Evolutionary conservation across 2,113 vertebrate genomes (phyloP).

Genomic region (Neomonachus schauinslandi): DNA sequence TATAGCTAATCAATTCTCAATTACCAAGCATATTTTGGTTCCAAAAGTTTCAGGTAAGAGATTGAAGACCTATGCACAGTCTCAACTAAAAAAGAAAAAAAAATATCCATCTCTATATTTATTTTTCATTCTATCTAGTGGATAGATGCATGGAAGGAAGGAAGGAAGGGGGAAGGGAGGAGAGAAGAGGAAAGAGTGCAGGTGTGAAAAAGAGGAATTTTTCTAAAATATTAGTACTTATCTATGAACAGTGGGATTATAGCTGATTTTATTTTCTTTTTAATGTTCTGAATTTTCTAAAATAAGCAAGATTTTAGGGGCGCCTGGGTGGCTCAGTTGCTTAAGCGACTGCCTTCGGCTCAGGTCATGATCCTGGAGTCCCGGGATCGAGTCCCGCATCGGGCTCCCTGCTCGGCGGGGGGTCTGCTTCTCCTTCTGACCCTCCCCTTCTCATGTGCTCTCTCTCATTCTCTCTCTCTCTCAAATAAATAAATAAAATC

Average conservation of each 20-base stretch:
- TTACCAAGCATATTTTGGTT: neutral
- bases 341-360: no score
- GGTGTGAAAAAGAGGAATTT: neutral
- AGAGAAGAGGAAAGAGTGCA: neutral
- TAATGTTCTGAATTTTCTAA: neutral
- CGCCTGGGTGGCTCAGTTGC: no score
- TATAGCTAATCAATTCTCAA: neutral
- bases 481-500: no score
- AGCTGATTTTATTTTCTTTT: neutral
- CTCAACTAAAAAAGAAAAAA: neutral
- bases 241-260: neutral
- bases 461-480: no score
- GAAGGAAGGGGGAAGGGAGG: fast-evolving
- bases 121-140: neutral
- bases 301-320: neutral
- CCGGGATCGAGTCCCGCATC: no score
- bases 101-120: neutral
- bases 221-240: neutral
- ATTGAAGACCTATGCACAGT: neutral
- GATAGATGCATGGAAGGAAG: neutral
- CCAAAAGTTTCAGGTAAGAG: neutral
- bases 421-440: no score
- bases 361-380: no score
- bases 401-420: no score
- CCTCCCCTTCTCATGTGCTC: no score